phyloP scores from a whole-genome alignment of 2,797 vertebrate genomes.

The Sebastes dallii region DNA sequence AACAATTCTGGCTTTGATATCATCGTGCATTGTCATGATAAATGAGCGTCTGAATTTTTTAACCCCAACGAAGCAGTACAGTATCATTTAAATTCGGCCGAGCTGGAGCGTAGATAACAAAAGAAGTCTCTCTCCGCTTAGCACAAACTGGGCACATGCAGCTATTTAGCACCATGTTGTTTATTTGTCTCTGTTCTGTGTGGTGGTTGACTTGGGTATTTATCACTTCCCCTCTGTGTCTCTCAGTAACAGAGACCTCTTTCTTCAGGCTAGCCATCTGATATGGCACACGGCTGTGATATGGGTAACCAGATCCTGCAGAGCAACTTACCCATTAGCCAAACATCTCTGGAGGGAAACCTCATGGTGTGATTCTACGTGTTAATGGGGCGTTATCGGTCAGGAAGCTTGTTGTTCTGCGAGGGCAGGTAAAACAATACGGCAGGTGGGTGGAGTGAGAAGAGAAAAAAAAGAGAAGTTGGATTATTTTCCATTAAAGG shows the following conservation, averaged over 20 bases:
- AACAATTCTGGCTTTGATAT: slow-evolving; percentile 56
- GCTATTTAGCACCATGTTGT: slow-evolving; percentile 55
- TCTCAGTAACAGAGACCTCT: slow-evolving; percentile 29
- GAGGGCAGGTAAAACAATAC: not conserved
- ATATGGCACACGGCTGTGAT: slow-evolving; percentile 26
- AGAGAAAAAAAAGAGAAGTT: not conserved
- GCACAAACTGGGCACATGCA: not conserved
- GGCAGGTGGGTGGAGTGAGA: not conserved
- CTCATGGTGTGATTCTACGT: not conserved
- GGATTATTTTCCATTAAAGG: not conserved
- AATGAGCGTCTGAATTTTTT: slow-evolving; percentile 47
- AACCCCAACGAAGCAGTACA: slow-evolving; percentile 11
- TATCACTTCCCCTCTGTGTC: slow-evolving; percentile 33
- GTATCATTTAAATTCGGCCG: slow-evolving; percentile 14
- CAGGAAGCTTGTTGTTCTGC: not conserved
- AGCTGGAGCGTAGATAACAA: slow-evolving; percentile 2
- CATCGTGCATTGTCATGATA: slow-evolving; percentile 48
- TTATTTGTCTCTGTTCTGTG: slow-evolving; percentile 52
- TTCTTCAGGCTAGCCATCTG: slow-evolving; percentile 40
- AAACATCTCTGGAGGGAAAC: slow-evolving; percentile 25
- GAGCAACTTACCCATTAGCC: slow-evolving; percentile 47
- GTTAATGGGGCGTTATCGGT: not conserved
- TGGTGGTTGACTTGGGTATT: slow-evolving; percentile 38
- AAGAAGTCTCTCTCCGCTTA: not conserved
- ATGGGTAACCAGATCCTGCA: slow-evolving; percentile 41